Evolutionary conservation across 2,888 invertebrate species (phyloP), one percentile per base, ranked within the genome.

Genomic region (Itoplectis maculator): DNA sequence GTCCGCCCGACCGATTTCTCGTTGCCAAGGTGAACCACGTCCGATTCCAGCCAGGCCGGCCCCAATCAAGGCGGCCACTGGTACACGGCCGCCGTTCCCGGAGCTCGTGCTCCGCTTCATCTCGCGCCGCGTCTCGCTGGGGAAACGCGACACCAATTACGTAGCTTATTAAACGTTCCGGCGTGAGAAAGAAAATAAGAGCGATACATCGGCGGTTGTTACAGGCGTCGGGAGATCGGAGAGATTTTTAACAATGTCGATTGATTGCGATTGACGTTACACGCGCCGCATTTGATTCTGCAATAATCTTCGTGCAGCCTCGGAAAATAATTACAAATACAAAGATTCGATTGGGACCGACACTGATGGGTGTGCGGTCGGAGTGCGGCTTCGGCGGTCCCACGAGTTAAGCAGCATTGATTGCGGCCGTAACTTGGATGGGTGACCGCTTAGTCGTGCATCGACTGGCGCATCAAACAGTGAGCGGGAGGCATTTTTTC

Each of bases 51-150:
- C 51, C 65, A 15, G 40, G 49, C 18, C 15, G 40, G 79, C 59
- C 47, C 66, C 79, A 73, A 79, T 79, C 73, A 66, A 73, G 66
- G 66, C 66, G 40, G 59, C 66, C 42, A 66, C 68, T 73, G 18
- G 18, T 13, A 65, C 3, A 15, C n/a, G 56, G 51, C 35, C 56
- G 13, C 37, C 23, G 20, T 59, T 20, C 23, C 8, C 61, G 7
- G 35, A 11, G 23, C 63, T 40, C 9, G 51, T n/a, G n/a, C n/a
- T n/a, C 42, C 70, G 65, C 45, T 72, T 73, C 66, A 73, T 65
- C 66, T 73, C 66, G 59, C 11, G 20, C 65, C 37, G 23, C 42
- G 35, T 49, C 61, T 42, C 18, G 13, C 18, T n/a, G 29, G 8
- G n/a, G n/a, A 23, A 51, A 54, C 42, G 47, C 29, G 29, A 6